phyloP scores from a whole-genome alignment of 2,113 vertebrate genomes.

The Apeltes quadracus region DNA sequence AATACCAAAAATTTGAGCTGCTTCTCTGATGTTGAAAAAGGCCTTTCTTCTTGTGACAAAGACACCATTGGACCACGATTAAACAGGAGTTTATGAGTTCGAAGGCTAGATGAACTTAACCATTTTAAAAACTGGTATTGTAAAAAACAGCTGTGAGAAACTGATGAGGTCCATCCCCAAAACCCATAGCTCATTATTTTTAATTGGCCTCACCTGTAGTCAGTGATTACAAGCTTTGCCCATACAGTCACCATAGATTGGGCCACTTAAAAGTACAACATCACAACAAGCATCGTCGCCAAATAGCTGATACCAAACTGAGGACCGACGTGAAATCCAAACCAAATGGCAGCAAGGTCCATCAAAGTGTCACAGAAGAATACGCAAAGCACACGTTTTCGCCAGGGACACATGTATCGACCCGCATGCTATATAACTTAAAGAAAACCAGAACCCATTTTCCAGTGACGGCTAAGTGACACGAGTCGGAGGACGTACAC shows the following conservation, averaged over 20 bases:
- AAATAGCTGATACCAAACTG: background rate
- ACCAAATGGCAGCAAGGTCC: background rate
- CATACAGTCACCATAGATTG: background rate
- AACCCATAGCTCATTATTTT: slow-evolving; percentile 32
- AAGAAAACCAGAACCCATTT: too few relatives aligned
- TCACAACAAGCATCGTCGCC: background rate
- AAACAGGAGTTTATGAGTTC: background rate
- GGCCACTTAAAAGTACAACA: background rate
- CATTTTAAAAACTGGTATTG: background rate
- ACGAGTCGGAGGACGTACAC: too few relatives aligned
- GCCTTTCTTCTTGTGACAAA: background rate
- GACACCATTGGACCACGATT: background rate
- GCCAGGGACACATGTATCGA: too few relatives aligned
- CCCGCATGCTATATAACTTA: too few relatives aligned
- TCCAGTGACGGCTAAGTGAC: too few relatives aligned
- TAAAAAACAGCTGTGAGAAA: background rate
- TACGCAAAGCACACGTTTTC: background rate
- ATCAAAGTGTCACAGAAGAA: background rate
- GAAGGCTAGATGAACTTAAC: background rate
- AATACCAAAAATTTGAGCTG: background rate
- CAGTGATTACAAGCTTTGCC: background rate
- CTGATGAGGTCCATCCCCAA: background rate
- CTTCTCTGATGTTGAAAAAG: background rate
- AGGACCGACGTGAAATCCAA: background rate
- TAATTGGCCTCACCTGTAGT: slow-evolving; percentile 10